Percentiles rank a stretch among this genome's conserved stretches.
Evolutionary conservation across 2,113 vertebrate genomes (phyloP).

Genomic region (Myotis davidii): DNA sequence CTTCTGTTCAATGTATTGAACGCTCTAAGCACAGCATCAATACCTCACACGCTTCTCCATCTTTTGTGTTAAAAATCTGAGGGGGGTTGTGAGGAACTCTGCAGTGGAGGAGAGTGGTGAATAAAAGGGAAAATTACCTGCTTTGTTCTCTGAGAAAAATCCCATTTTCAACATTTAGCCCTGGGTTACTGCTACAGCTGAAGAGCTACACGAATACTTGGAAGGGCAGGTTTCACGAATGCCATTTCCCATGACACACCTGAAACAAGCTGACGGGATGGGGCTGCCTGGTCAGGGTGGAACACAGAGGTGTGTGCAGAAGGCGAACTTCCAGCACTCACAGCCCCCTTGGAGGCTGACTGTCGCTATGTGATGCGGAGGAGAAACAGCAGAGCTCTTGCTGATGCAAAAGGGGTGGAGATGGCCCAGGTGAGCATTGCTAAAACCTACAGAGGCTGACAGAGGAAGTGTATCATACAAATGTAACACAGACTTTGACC

Average conservation of each 20-base stretch:
- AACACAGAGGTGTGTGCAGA: background rate
- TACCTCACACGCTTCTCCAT: background rate
- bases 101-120: background rate
- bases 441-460: background rate
- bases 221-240: background rate
- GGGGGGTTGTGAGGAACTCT: background rate
- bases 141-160: constrained; percentile 35
- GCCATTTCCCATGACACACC: background rate
- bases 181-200: background rate
- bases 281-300: background rate
- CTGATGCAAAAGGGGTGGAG: background rate
- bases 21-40: background rate
- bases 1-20: constrained; percentile 44
- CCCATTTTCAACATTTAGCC: background rate
- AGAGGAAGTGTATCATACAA: background rate
- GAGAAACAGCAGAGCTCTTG: fast-evolving
- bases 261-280: background rate
- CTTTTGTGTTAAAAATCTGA: constrained; percentile 56
- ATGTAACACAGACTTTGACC: background rate
- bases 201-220: background rate
- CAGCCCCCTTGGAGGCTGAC: background rate
- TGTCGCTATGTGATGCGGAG: fast-evolving
- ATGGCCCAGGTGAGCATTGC: background rate
- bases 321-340: fast-evolving
- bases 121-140: constrained; percentile 50